Evolutionary conservation across 2,113 vertebrate species (phyloP).

Genomic region (Laticauda colubrina): DNA sequence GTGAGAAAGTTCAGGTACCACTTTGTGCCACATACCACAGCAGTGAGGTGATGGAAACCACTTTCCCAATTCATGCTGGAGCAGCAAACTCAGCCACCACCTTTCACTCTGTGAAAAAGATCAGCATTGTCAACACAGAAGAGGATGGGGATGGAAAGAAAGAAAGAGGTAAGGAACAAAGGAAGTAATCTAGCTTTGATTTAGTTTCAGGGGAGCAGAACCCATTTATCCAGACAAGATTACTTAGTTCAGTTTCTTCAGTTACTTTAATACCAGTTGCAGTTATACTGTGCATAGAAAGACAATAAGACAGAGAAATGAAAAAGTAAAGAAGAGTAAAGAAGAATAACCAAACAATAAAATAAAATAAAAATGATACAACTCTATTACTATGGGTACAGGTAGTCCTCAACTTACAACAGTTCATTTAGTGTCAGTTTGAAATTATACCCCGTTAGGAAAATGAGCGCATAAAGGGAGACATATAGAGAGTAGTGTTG

Average conservation of each 20-base stretch:
- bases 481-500: too few relatives aligned
- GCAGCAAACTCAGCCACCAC: slow-evolving; percentile 10
- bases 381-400: not conserved
- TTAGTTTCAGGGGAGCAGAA: not conserved
- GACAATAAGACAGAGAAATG: not conserved
- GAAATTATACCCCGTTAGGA: not conserved
- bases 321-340: not conserved
- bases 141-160: not conserved
- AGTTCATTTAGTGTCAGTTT: not conserved
- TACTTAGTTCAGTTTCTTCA: not conserved
- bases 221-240: too few relatives aligned
- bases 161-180: slow-evolving; percentile 12
- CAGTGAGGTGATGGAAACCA: slow-evolving; percentile 59
- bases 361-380: not conserved
- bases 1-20: not conserved
- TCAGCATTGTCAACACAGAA: slow-evolving; percentile 53
- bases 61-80: slow-evolving; percentile 10
- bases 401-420: not conserved
- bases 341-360: not conserved
- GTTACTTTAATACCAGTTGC: not conserved
- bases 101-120: slow-evolving; percentile 62
- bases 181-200: not conserved
- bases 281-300: not conserved
- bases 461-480: too few relatives aligned
- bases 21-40: slow-evolving; percentile 42